Percentiles rank a stretch among this genome's conserved stretches.
These are phyloP conservation scores for Bucco capensis DNA, from an alignment of 2,113 vertebrate species.

Conservation along the genomic window DNA sequence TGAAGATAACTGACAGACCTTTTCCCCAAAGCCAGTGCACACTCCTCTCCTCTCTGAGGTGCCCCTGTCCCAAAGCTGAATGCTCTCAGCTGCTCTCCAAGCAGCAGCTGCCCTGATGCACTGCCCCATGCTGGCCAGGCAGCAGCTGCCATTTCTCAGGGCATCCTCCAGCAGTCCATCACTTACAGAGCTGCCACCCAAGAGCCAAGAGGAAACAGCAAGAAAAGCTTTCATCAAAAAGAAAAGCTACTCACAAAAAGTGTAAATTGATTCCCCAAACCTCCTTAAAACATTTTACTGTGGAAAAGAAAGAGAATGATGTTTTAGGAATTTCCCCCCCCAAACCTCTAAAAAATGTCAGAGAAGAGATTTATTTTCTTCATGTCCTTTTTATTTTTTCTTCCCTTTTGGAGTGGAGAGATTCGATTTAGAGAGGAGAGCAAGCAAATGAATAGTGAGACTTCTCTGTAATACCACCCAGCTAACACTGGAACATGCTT, in stretches of 20 bases:
- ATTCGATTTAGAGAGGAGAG: constrained; percentile 51
- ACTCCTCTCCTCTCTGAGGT: neutral
- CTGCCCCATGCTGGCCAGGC: neutral
- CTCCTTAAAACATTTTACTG: neutral
- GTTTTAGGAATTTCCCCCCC: neutral
- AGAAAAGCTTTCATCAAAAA: constrained; percentile 22
- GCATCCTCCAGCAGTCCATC: neutral
- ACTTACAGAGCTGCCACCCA: neutral
- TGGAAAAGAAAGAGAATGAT: neutral
- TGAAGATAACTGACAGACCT: neutral
- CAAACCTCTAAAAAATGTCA: neutral
- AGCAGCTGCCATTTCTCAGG: neutral
- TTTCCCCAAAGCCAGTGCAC: no score
- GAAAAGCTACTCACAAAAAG: neutral
- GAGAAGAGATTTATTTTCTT: constrained; percentile 33
- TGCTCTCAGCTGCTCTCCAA: neutral
- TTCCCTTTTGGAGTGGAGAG: constrained; percentile 15
- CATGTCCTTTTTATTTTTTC: neutral
- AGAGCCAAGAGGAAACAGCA: neutral
- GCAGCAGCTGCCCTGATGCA: neutral
- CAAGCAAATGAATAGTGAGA: constrained; percentile 50
- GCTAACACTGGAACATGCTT: neutral
- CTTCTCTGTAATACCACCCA: constrained; percentile 12
- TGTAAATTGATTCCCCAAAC: constrained; percentile 40
- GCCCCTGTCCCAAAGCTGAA: neutral